Conservation (phyloP, 2,113 vertebrate species). For the Ceyx melanurus region DNA sequence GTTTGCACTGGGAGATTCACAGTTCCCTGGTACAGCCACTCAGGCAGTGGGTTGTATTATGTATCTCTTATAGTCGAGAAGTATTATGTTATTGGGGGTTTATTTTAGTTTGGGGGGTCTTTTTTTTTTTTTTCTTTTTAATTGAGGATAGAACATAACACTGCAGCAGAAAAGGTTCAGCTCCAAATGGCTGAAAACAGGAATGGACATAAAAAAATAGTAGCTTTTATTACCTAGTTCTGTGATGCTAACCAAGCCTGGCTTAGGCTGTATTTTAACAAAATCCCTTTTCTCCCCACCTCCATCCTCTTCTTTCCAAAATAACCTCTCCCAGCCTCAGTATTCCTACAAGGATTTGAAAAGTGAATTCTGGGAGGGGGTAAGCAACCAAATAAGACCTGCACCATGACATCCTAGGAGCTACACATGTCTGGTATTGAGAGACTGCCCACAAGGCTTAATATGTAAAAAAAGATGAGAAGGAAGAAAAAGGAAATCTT, state of each 20-base stretch:
- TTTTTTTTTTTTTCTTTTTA: background rate
- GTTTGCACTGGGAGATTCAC: constrained; percentile 35
- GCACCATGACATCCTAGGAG: background rate
- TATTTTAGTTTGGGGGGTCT: background rate
- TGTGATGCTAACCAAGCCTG: background rate
- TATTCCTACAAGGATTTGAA: background rate
- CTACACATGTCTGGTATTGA: background rate
- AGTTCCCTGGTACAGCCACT: constrained; percentile 23
- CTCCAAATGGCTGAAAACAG: constrained; percentile 1
- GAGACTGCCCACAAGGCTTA: background rate
- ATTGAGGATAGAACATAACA: background rate
- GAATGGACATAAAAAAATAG: background rate
- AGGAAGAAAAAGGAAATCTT: background rate
- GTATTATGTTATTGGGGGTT: background rate
- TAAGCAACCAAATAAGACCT: background rate
- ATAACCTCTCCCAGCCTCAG: background rate
- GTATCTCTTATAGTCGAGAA: background rate
- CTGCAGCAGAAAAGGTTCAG: background rate
- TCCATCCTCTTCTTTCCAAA: background rate
- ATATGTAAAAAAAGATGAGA: background rate
- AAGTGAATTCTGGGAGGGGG: background rate
- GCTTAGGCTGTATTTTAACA: constrained; percentile 4
- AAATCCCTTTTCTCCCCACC: background rate
- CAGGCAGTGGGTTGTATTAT: background rate
- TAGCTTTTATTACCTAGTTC: background rate